Conservation (phyloP, 64 coral and sea anemone genomes). For the Stichodactyla helianthus region DNA sequence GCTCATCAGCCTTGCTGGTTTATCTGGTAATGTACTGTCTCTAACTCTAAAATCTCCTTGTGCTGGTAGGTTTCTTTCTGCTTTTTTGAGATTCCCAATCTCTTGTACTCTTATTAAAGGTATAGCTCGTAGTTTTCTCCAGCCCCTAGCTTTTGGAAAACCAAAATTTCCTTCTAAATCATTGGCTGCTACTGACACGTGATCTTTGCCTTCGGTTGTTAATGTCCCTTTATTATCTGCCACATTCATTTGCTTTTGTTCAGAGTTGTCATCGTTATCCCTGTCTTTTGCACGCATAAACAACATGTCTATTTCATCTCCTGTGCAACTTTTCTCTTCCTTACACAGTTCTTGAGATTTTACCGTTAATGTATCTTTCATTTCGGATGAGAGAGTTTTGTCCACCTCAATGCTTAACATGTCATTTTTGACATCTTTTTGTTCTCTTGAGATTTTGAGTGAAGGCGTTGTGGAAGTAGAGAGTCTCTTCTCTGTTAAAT, state of each 20-base stretch:
- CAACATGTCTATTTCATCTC: neutral
- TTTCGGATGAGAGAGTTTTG: neutral
- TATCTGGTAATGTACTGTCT: neutral
- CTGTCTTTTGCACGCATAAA: neutral
- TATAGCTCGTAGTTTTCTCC: constrained; percentile 6
- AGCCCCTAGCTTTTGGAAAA: neutral
- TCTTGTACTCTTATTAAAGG: neutral
- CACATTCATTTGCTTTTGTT: neutral
- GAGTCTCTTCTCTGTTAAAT: neutral
- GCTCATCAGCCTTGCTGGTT: neutral
- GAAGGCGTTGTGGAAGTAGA: neutral
- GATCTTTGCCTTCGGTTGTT: neutral
- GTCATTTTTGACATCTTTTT: neutral
- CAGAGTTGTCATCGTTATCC: neutral
- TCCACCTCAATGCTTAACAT: neutral
- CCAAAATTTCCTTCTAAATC: neutral
- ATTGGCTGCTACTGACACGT: neutral
- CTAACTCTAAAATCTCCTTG: neutral
- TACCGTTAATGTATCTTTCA: neutral
- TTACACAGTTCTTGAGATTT: neutral
- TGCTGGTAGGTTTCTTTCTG: neutral
- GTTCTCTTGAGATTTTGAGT: neutral
- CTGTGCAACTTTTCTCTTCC: neutral
- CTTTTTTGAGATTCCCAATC: neutral
- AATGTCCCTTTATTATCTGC: neutral